These are phyloP conservation scores for Erinaceus europaeus DNA, from an alignment of 2,113 vertebrate genomes.

Conservation along the genomic window DNA sequence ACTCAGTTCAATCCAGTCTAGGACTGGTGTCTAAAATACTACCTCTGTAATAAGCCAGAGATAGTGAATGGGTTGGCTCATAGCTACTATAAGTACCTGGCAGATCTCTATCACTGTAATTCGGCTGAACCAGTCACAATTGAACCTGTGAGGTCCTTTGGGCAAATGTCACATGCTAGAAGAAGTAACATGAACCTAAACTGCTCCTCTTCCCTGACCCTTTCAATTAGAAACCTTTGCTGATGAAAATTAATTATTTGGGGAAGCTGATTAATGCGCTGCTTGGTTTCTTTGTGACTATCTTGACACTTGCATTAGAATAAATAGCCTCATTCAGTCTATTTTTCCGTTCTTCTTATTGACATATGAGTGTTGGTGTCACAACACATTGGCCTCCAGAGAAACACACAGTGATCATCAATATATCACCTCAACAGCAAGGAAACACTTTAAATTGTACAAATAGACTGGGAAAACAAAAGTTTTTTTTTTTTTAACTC, in stretches of 20 bases:
- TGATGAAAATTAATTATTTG: neutral
- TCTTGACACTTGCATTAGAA: neutral
- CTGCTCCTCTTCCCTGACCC: neutral
- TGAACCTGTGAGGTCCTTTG: neutral
- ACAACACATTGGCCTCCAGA: neutral
- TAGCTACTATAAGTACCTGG: accelerated
- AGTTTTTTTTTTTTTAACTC: neutral
- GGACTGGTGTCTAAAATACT: no score
- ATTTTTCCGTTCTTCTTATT: neutral
- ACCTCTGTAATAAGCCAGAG: neutral
- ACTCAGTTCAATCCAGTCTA: neutral
- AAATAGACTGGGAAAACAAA: neutral
- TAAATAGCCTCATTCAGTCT: neutral
- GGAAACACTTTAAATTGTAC: neutral
- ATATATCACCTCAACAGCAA: neutral
- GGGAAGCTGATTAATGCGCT: neutral
- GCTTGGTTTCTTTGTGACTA: neutral
- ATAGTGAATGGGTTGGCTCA: neutral
- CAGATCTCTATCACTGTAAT: neutral
- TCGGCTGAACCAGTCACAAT: neutral
- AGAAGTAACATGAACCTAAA: neutral
- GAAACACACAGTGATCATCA: neutral
- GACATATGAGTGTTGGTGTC: neutral
- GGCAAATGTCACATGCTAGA: no score
- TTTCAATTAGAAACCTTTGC: neutral